These are phyloP conservation scores for Laupala kohalensis DNA, from an alignment of 1,140 invertebrate genomes.

Conservation along the genomic window DNA sequence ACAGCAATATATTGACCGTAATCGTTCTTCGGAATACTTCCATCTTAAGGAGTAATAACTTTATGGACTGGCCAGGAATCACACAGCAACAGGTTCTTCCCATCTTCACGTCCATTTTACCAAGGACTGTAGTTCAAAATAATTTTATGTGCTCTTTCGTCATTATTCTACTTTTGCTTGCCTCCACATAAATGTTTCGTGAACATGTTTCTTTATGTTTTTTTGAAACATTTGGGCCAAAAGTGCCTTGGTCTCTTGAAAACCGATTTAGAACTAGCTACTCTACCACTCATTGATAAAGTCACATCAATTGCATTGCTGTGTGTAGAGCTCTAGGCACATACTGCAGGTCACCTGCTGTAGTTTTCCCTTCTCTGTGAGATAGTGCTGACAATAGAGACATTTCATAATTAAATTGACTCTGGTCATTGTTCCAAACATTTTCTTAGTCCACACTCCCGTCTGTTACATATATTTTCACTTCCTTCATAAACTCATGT, in stretches of 20 bases:
- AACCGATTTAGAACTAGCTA: not conserved
- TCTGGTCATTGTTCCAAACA: not conserved
- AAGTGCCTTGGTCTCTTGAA: not conserved
- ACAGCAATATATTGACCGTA: not conserved
- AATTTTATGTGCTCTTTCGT: too few species aligned
- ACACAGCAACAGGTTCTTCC: too few species aligned
- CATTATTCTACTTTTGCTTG: too few species aligned
- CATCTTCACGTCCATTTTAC: too few species aligned
- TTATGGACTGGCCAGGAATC: too few species aligned
- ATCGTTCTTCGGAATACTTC: not conserved
- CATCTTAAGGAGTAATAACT: too few species aligned
- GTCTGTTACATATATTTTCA: too few species aligned
- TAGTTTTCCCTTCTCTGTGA: slow-evolving; percentile 1
- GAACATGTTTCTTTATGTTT: too few species aligned
- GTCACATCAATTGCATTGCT: not conserved
- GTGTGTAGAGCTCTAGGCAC: not conserved
- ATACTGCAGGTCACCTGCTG: not conserved
- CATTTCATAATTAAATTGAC: not conserved
- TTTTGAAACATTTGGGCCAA: not conserved
- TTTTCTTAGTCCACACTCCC: too few species aligned
- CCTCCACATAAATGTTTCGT: too few species aligned
- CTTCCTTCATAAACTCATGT: slow-evolving; percentile 1
- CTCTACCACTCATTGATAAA: not conserved
- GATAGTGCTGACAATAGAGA: not conserved
- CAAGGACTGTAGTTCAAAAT: too few species aligned